Evolutionary conservation across 2,113 vertebrate genomes (phyloP).

Genomic region (Psilopsiagon aurifrons): DNA sequence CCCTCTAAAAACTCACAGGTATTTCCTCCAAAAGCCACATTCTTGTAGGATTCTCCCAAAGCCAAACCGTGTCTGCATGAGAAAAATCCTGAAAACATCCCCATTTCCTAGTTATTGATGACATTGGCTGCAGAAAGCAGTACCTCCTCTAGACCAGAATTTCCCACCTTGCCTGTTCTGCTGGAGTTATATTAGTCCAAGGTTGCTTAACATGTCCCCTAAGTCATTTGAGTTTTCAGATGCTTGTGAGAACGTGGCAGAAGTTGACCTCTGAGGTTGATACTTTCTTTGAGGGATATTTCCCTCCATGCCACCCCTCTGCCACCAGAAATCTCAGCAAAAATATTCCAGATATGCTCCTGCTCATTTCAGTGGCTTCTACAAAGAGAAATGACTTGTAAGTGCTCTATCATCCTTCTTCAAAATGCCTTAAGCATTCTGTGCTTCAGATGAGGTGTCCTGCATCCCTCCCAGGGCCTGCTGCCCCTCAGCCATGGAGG

Average conservation of each 20-base stretch:
- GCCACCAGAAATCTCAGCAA: neutral
- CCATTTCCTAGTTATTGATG: neutral
- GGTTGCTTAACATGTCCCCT: neutral
- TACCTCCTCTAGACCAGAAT: neutral
- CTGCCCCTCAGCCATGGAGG: neutral
- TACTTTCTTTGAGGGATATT: neutral
- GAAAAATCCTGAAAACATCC: neutral
- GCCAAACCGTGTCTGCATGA: neutral
- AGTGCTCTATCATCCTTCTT: neutral
- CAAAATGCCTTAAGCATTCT: neutral
- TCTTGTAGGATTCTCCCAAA: neutral
- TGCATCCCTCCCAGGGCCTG: neutral
- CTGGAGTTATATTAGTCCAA: neutral
- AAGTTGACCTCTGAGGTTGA: neutral
- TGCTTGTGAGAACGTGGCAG: neutral
- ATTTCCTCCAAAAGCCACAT: neutral
- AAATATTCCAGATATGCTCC: neutral
- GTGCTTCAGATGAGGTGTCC: neutral
- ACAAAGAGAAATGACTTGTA: neutral
- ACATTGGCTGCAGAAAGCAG: neutral
- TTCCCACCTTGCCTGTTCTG: conserved; percentile 7
- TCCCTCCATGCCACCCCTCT: neutral
- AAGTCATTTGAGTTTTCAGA: neutral
- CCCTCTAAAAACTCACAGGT: neutral
- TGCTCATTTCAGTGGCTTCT: neutral